phyloP scores from a whole-genome alignment of 2,797 vertebrate genomes.

The Clarias laeviceps region DNA sequence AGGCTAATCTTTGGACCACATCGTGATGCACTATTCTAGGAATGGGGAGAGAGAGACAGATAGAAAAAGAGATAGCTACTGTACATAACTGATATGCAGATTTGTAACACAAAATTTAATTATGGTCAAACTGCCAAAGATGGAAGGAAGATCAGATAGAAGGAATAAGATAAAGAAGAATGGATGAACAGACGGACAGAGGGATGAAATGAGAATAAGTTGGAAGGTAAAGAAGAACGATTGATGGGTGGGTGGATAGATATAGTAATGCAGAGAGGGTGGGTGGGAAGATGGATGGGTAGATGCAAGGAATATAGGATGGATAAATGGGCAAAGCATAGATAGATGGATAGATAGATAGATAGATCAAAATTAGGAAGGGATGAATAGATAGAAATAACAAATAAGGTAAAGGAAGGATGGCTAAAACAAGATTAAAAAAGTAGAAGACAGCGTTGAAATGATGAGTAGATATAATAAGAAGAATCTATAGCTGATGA shows the following conservation, averaged over 20 bases:
- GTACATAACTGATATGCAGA: background rate
- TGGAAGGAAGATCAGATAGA: background rate
- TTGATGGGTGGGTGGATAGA: background rate
- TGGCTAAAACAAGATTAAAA: background rate
- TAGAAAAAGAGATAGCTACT: background rate
- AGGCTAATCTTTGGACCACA: conserved; percentile 55
- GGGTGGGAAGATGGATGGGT: background rate
- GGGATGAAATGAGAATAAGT: background rate
- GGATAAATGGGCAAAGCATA: background rate
- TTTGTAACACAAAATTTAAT: background rate
- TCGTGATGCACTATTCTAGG: conserved; percentile 42
- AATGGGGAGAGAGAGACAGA: conserved; percentile 18
- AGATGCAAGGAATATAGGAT: no score
- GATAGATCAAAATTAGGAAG: background rate
- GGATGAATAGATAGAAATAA: background rate
- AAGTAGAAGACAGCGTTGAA: background rate
- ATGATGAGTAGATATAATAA: background rate
- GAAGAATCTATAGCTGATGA: background rate
- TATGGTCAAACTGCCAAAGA: conserved; percentile 1
- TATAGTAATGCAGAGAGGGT: background rate
- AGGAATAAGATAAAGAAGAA: background rate
- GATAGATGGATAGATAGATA: background rate
- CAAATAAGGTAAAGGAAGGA: background rate
- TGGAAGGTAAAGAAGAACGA: background rate
- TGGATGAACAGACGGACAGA: background rate